phyloP scores from a whole-genome alignment of 92 coral and sea anemone species.

The Palythoa caribaeorum region DNA sequence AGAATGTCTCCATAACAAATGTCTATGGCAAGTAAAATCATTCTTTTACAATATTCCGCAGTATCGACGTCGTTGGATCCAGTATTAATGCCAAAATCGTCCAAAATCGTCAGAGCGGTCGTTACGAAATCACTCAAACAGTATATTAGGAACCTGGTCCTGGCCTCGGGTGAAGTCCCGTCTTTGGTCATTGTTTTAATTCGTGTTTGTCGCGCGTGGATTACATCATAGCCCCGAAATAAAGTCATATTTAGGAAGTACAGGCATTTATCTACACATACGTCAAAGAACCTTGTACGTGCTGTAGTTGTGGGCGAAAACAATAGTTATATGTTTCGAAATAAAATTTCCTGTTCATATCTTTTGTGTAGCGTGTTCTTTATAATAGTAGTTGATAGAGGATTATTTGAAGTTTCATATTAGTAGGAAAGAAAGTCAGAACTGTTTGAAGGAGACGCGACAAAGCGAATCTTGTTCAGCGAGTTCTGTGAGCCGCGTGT shows the following conservation, averaged over 20 bases:
- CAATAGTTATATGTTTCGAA: constrained; percentile 12
- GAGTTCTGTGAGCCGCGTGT: neutral
- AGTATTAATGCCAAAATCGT: constrained; percentile 12
- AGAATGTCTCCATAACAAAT: constrained; percentile 27
- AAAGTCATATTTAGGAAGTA: constrained; percentile 24
- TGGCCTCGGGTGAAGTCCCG: constrained; percentile 4
- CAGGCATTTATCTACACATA: constrained; percentile 29
- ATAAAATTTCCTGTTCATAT: constrained; percentile 15
- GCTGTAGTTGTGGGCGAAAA: constrained; percentile 3
- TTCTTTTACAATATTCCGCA: constrained; percentile 21
- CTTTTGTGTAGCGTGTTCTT: constrained; percentile 21
- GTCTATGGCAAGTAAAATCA: constrained; percentile 7
- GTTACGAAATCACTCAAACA: constrained; percentile 35
- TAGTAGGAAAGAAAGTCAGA: neutral
- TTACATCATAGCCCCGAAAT: constrained; percentile 19
- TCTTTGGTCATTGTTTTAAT: no score
- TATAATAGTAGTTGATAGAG: constrained; percentile 15
- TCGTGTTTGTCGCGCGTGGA: constrained; percentile 19
- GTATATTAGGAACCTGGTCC: constrained; percentile 5
- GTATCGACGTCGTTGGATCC: neutral
- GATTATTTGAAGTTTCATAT: constrained; percentile 30
- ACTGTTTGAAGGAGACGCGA: constrained; percentile 28
- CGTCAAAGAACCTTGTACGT: constrained; percentile 36
- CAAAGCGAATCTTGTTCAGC: constrained; percentile 29
- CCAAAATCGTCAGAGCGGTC: constrained; percentile 7